Conservation (phyloP, 2,888 invertebrate genomes). For the Polydesmus complanatus region DNA sequence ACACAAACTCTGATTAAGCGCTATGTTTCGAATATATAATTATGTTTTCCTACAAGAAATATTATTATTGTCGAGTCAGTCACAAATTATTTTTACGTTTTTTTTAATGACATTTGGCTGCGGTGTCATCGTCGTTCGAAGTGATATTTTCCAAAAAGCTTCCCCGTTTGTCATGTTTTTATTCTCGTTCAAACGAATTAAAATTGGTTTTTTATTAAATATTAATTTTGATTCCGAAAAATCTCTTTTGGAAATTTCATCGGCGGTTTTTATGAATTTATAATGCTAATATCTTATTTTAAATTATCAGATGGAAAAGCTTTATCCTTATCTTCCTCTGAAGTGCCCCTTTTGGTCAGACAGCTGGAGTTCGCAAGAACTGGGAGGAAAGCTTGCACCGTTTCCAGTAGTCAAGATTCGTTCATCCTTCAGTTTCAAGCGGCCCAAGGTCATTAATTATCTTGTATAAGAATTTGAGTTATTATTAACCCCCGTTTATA, state of each 20-base stretch:
- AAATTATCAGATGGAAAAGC: constrained; percentile 10
- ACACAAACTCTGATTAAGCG: background rate
- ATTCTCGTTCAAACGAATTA: background rate
- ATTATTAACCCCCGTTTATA: background rate
- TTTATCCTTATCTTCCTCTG: constrained; percentile 4
- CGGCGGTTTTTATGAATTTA: background rate
- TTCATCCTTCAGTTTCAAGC: constrained; percentile 13
- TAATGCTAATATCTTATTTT: background rate
- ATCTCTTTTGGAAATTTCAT: background rate
- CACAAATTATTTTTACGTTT: background rate
- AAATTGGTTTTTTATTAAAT: background rate
- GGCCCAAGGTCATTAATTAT: constrained; percentile 8
- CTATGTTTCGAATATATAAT: background rate
- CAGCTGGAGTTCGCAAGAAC: constrained; percentile 11
- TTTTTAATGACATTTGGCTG: background rate
- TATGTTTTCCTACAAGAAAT: too few relatives aligned
- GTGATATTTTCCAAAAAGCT: too few relatives aligned
- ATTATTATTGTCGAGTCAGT: too few relatives aligned
- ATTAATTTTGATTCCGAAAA: background rate
- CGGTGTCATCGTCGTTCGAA: background rate
- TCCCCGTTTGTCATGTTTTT: background rate
- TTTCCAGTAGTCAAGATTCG: constrained; percentile 11
- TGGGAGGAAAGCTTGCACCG: constrained; percentile 12
- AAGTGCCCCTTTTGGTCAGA: constrained; percentile 7
- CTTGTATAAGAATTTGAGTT: background rate